A percentile compares a stretch with the other conserved stretches of the same genome.
These are phyloP conservation scores for Anguilla anguilla DNA, from an alignment of 2,797 vertebrate species.

Conservation along the genomic window DNA sequence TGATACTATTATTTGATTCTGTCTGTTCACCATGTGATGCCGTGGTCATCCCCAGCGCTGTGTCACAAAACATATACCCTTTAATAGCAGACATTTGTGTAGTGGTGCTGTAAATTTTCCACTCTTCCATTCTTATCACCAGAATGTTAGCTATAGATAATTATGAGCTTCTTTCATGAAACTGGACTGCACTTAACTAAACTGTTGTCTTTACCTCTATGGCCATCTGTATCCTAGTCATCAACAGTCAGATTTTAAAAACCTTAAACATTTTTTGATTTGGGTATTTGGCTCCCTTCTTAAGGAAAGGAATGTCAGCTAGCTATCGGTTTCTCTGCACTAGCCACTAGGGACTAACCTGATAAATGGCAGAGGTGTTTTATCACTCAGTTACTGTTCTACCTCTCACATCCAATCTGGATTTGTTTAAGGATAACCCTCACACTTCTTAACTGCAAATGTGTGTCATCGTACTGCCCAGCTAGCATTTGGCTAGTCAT, in stretches of 20 bases:
- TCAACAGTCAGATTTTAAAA: neutral
- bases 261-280: neutral
- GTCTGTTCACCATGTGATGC: too few relatives aligned
- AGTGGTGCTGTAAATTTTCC: neutral
- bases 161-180: neutral
- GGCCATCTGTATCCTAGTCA: neutral
- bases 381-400: slow-evolving; percentile 24
- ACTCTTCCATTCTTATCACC: neutral
- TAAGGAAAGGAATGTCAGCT: neutral
- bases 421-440: slow-evolving; percentile 72
- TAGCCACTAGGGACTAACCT: neutral
- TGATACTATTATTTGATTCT: too few relatives aligned
- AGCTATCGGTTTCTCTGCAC: neutral
- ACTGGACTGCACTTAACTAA: neutral
- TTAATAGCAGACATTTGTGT: too few relatives aligned
- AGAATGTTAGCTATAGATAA: neutral
- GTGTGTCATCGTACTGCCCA: slow-evolving; percentile 64
- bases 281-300: neutral
- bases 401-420: slow-evolving; percentile 58
- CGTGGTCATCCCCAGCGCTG: too few relatives aligned
- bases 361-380: slow-evolving; percentile 9
- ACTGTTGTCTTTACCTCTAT: neutral
- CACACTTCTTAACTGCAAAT: slow-evolving; percentile 68
- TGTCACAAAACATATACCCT: too few relatives aligned
- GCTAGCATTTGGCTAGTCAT: slow-evolving; percentile 67